A percentile compares a stretch with the other conserved stretches of the same genome.
Conservation (phyloP, 2,113 vertebrate genomes). For the Mola mola region DNA sequence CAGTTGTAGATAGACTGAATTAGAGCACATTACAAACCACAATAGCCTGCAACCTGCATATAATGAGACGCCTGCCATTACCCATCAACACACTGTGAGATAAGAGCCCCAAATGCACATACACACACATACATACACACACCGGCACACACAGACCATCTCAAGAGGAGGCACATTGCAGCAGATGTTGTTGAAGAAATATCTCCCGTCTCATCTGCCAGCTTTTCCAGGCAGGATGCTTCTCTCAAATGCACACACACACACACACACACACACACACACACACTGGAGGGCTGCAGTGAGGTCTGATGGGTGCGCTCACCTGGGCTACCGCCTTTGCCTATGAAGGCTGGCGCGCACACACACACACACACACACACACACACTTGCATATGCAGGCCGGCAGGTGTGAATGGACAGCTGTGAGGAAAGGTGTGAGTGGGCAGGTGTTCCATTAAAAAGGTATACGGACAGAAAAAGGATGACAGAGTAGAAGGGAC, state of each 20-base stretch:
- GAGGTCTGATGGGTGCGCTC: conserved; percentile 75
- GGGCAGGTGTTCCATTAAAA: conserved; percentile 80
- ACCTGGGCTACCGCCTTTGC: conserved; percentile 60
- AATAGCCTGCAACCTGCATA: conserved; percentile 79
- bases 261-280: conserved; percentile 42
- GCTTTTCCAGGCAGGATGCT: conserved; percentile 64
- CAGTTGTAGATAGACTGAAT: conserved; percentile 82
- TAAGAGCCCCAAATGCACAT: conserved; percentile 58
- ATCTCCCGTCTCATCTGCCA: conserved; percentile 70
- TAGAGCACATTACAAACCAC: conserved; percentile 80
- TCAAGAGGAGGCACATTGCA: conserved; percentile 69
- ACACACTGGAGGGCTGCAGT: conserved; percentile 42
- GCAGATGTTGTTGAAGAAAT: conserved; percentile 79
- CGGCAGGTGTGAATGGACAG: conserved; percentile 76
- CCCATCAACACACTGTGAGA: conserved; percentile 76
- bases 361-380: conserved; percentile 21
- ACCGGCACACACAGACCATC: conserved; percentile 24
- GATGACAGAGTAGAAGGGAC: conserved; percentile 14
- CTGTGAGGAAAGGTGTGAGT: conserved; percentile 75
- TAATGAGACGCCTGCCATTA: conserved; percentile 83
- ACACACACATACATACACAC: conserved; percentile 25
- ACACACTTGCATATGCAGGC: conserved; percentile 41
- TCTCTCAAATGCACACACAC: conserved; percentile 22
- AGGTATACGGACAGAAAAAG: conserved; percentile 38
- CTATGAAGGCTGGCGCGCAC: conserved; percentile 40